Evolutionary conservation across 1,140 invertebrate genomes (phyloP).

Genomic region (Drosophila ambigua): DNA sequence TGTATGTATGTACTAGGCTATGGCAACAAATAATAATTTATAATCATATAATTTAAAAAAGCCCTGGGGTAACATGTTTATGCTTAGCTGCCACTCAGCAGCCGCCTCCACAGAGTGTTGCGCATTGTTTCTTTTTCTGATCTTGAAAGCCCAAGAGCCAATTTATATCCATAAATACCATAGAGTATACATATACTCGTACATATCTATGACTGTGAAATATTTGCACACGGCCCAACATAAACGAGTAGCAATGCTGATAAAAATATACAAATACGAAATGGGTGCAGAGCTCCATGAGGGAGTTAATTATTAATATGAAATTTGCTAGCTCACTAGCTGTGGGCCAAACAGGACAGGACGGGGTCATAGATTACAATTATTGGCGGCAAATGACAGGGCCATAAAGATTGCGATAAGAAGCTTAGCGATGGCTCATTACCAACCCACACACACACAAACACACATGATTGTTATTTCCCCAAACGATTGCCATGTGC

Average conservation of each 20-base stretch:
- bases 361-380: slow-evolving; percentile 43
- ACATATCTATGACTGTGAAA: slow-evolving; percentile 5
- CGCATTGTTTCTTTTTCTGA: slow-evolving; percentile 7
- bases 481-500: slow-evolving; percentile 52
- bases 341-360: not conserved
- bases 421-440: slow-evolving; percentile 65
- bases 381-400: slow-evolving; percentile 52
- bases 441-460: slow-evolving; percentile 28
- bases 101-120: slow-evolving; percentile 1
- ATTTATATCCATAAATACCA: slow-evolving; percentile 22
- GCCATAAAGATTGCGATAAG: slow-evolving; percentile 64
- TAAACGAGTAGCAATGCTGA: slow-evolving; percentile 7
- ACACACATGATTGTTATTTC: slow-evolving; percentile 56
- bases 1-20: not conserved
- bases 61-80: slow-evolving; percentile 68
- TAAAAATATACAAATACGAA: slow-evolving; percentile 11
- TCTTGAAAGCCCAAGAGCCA: slow-evolving; percentile 23
- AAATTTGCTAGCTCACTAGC: slow-evolving; percentile 9
- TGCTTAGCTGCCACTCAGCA: slow-evolving; percentile 36
- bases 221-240: slow-evolving; percentile 58
- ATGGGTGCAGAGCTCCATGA: slow-evolving; percentile 20
- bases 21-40: slow-evolving; percentile 47
- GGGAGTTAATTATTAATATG: slow-evolving; percentile 25
- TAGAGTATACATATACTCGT: too few species aligned
- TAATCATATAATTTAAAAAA: slow-evolving; percentile 61